Percentiles rank a stretch among this genome's conserved stretches.
Evolutionary conservation across 2,797 vertebrate genomes (phyloP).

Genomic region (Pelochelys cantorii): DNA sequence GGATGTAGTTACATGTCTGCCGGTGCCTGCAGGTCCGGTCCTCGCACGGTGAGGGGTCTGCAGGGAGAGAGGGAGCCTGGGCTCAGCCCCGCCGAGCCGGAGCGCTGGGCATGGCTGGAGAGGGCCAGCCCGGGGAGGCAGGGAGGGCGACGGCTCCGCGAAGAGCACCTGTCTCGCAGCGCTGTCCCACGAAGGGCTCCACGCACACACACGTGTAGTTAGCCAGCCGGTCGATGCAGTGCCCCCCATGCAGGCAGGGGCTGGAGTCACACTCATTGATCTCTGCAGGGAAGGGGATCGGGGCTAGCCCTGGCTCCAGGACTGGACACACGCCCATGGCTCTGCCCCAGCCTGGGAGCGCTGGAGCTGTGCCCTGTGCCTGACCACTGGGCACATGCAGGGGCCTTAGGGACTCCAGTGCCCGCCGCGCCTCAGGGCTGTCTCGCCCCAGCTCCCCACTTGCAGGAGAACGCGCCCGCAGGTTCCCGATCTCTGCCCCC

Average conservation of each 20-base stretch:
- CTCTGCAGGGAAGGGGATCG: slow-evolving; percentile 77
- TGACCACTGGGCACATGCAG: neutral
- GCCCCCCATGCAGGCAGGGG: slow-evolving; percentile 91
- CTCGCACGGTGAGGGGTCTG: slow-evolving; percentile 75
- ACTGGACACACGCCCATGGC: too few species aligned
- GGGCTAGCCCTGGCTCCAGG: neutral
- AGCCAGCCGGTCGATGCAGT: slow-evolving; percentile 84
- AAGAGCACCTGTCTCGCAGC: slow-evolving; percentile 90
- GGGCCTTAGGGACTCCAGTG: too few species aligned
- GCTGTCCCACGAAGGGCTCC: slow-evolving; percentile 84
- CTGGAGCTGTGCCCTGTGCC: neutral
- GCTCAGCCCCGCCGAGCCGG: neutral
- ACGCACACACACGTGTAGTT: slow-evolving; percentile 91
- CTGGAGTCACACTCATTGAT: slow-evolving; percentile 88
- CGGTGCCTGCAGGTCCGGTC: slow-evolving; percentile 79
- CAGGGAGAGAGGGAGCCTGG: neutral
- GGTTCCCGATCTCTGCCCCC: neutral
- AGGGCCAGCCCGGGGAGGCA: neutral
- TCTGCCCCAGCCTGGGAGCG: neutral
- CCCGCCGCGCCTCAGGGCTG: neutral
- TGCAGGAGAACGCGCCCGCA: too few species aligned
- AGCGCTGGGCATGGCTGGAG: neutral
- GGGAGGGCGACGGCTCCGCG: neutral
- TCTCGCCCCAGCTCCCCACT: neutral
- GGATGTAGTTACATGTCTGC: slow-evolving; percentile 81